Percentiles rank a stretch among this genome's conserved stretches.
Conservation (phyloP, 2,797 vertebrate species). For the Sebastes steindachneri region DNA sequence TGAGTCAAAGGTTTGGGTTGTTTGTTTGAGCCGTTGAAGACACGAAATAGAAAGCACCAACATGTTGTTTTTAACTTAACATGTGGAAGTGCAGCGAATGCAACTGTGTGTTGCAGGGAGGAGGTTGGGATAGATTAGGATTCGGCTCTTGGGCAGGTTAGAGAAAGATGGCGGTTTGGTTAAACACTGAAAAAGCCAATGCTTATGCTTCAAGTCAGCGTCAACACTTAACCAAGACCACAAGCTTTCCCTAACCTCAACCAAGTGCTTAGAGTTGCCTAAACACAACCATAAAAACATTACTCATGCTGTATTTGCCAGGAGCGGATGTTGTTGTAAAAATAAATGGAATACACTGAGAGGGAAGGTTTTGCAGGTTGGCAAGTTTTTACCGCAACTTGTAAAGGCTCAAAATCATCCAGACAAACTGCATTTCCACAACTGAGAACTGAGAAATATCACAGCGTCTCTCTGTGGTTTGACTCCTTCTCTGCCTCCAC, state of each 20-base stretch:
- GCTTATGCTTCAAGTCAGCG: neutral
- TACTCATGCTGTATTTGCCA: neutral
- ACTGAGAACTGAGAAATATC: neutral
- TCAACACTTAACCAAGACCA: neutral
- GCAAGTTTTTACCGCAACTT: neutral
- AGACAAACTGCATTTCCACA: neutral
- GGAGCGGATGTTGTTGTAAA: neutral
- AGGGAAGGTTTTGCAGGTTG: neutral
- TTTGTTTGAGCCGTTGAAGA: neutral
- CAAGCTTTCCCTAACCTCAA: neutral
- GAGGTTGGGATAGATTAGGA: neutral
- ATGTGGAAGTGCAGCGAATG: neutral
- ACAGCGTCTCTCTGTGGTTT: slow-evolving; percentile 19
- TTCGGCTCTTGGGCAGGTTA: neutral
- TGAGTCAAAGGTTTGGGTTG: neutral
- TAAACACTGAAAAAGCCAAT: neutral
- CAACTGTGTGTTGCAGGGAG: neutral
- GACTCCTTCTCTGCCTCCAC: neutral
- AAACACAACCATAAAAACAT: neutral
- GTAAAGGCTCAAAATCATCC: neutral
- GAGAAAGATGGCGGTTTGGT: neutral
- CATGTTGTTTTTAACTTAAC: neutral
- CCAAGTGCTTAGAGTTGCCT: neutral
- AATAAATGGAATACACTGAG: neutral
- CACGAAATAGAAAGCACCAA: neutral